Evolutionary conservation across 2,888 invertebrate species (phyloP).

Genomic region (Parthenolecanium corni): DNA sequence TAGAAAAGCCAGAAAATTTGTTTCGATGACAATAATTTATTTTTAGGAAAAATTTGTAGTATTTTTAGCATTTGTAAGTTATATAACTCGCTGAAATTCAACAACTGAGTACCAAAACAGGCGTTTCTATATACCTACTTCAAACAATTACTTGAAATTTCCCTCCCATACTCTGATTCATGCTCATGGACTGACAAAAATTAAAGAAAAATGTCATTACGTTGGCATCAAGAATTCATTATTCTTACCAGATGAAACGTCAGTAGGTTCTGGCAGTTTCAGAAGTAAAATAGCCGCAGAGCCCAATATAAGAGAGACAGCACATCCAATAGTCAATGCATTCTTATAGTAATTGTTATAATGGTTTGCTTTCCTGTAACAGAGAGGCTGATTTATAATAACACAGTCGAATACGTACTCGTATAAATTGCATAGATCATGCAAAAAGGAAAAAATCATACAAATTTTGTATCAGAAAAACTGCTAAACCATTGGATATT

Average conservation of each 20-base stretch:
- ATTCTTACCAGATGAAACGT: neutral
- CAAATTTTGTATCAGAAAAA: slow-evolving; percentile 73
- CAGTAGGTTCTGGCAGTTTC: neutral
- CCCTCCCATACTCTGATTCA: too few species aligned
- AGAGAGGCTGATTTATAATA: neutral
- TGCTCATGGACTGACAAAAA: too few species aligned
- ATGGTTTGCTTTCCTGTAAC: neutral
- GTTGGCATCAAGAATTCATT: too few species aligned
- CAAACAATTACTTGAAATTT: too few species aligned
- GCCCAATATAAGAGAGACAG: neutral
- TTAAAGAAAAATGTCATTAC: too few species aligned
- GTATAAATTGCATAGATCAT: neutral
- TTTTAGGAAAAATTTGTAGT: too few species aligned
- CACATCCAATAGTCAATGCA: slow-evolving; percentile 1
- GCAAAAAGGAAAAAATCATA: slow-evolving; percentile 41
- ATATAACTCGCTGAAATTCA: too few species aligned
- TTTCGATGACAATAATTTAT: too few species aligned
- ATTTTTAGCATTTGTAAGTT: too few species aligned
- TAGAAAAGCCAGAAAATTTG: too few species aligned
- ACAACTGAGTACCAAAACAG: too few species aligned
- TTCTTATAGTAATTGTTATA: neutral
- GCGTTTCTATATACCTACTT: too few species aligned
- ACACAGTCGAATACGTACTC: neutral
- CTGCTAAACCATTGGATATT: slow-evolving; percentile 73
- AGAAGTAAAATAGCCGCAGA: neutral